Conservation (phyloP, 2,888 invertebrate species). For the Lasius fuliginosus region DNA sequence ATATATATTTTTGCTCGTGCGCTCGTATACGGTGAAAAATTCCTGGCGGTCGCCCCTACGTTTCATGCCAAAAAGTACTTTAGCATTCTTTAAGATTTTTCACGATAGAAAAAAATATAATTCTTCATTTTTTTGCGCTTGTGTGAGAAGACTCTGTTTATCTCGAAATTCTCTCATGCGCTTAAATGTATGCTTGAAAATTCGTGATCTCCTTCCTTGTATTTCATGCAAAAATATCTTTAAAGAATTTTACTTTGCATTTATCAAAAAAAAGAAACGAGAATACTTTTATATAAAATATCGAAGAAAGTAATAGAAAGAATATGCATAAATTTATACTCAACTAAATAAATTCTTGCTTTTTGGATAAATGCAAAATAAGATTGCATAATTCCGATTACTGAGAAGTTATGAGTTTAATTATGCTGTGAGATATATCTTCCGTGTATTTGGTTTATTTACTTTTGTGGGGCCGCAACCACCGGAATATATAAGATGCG, state of each 20-base stretch:
- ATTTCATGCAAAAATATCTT: neutral
- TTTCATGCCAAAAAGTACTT: neutral
- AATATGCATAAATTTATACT: neutral
- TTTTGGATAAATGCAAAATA: too few relatives aligned
- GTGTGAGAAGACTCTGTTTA: neutral
- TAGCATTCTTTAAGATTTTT: constrained; percentile 7
- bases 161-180: neutral
- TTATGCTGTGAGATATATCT: constrained; percentile 31
- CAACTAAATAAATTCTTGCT: too few relatives aligned
- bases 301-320: neutral
- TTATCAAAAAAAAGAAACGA: neutral
- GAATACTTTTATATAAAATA: neutral
- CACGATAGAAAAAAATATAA: neutral
- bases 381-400: neutral
- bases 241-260: neutral
- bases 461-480: neutral
- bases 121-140: neutral
- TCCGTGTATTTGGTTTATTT: constrained; percentile 40
- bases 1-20: neutral
- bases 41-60: neutral
- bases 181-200: neutral
- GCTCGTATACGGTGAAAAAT: neutral
- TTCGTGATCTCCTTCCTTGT: neutral
- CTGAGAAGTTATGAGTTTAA: constrained; percentile 36
- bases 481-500: constrained; percentile 30